Evolutionary conservation across 2,797 vertebrate species (phyloP).

Genomic region (Malurus splendens): DNA sequence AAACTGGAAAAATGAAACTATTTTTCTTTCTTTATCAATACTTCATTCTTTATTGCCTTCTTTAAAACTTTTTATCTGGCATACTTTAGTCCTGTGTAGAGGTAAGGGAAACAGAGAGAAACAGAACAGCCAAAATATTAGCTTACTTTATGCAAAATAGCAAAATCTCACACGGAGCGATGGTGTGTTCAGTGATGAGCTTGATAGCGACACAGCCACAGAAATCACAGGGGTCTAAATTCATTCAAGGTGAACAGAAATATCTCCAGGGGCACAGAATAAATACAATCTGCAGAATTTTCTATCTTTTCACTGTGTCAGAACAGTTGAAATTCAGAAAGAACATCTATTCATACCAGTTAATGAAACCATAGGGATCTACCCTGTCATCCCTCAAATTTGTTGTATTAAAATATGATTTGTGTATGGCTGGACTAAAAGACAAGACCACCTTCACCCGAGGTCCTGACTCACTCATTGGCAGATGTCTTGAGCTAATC

Average conservation of each 20-base stretch:
- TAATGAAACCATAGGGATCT: constrained; percentile 37
- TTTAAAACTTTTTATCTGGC: neutral
- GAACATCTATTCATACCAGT: constrained; percentile 23
- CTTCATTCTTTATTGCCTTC: neutral
- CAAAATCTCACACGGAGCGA: neutral
- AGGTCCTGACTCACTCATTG: neutral
- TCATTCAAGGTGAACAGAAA: constrained; percentile 5
- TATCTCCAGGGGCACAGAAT: constrained; percentile 23
- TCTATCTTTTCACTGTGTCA: constrained; percentile 14
- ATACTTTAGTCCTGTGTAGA: neutral
- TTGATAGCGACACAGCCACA: neutral
- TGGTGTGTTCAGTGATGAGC: neutral
- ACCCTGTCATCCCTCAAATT: constrained; percentile 16
- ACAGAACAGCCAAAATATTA: neutral
- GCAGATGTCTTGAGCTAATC: neutral
- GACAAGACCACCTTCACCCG: neutral
- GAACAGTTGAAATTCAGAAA: constrained; percentile 18
- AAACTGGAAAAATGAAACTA: neutral
- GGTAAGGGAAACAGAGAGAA: neutral
- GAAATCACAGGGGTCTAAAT: neutral
- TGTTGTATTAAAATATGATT: neutral
- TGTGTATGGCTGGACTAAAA: constrained; percentile 25
- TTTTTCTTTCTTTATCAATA: neutral
- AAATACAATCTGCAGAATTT: constrained; percentile 38
- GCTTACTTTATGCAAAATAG: neutral